Evolutionary conservation across 1,140 invertebrate genomes (phyloP).

Genomic region (Sinonovacula constricta): DNA sequence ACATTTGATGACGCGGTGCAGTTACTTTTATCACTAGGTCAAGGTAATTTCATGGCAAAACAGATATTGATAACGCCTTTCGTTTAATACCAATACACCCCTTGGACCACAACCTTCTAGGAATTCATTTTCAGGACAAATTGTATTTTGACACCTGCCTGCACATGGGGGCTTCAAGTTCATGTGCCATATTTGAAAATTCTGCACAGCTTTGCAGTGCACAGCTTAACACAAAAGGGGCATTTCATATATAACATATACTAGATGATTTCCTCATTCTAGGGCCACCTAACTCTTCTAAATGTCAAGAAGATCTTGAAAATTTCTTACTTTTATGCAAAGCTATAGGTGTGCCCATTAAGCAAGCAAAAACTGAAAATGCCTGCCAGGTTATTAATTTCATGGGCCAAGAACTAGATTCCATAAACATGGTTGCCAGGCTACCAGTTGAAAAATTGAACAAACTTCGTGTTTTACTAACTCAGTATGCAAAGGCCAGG

Average conservation of each 20-base stretch:
- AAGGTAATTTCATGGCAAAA: not conserved
- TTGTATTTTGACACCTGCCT: not conserved
- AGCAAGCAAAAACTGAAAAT: conserved; percentile 4
- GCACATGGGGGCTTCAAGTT: conserved; percentile 9
- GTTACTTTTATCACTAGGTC: not conserved
- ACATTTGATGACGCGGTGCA: conserved; percentile 13
- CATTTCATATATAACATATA: conserved; percentile 14
- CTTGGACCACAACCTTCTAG: not conserved
- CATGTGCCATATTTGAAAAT: conserved; percentile 25
- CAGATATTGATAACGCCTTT: conserved; percentile 13
- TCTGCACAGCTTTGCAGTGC: conserved; percentile 42
- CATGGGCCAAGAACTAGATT: not conserved
- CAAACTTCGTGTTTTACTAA: not conserved
- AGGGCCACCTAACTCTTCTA: not conserved
- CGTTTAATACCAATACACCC: conserved; percentile 15
- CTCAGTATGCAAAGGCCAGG: not conserved
- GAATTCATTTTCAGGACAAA: conserved; percentile 9
- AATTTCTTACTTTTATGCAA: conserved; percentile 4
- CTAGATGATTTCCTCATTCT: conserved; percentile 50
- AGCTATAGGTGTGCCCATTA: conserved; percentile 1
- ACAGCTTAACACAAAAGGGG: not conserved
- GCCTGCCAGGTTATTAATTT: not conserved
- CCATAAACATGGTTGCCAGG: not conserved
- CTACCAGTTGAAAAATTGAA: not conserved
- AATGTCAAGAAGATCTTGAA: conserved; percentile 7